A percentile compares a stretch with the other conserved stretches of the same genome.
phyloP scores from a whole-genome alignment of 2,888 invertebrate genomes.

The Lasius platythorax region DNA sequence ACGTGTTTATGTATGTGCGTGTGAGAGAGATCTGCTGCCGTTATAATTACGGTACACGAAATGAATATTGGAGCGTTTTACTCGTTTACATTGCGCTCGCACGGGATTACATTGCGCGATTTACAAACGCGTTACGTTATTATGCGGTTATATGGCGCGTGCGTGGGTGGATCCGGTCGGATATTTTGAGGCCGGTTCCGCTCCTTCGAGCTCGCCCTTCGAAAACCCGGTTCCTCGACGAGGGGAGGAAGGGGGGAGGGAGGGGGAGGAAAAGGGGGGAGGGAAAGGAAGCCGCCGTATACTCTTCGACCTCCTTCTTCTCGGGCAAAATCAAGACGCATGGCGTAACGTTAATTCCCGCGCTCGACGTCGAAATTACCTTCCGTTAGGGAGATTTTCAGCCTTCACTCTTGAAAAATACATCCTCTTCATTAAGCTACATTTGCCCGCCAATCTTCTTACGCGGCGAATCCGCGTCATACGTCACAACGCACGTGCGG shows the following conservation, averaged over 20 bases:
- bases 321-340: constrained; percentile 56
- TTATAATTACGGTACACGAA: not conserved
- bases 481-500: not conserved
- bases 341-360: constrained; percentile 61
- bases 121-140: constrained; percentile 26
- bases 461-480: not conserved
- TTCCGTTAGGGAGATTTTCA: constrained; percentile 26
- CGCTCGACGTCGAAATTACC: constrained; percentile 32
- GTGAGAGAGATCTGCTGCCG: not conserved
- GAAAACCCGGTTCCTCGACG: constrained; percentile 64
- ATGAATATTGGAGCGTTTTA: not conserved
- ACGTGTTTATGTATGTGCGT: not conserved
- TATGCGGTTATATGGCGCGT: not conserved
- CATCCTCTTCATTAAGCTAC: constrained; percentile 36
- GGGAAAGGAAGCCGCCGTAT: constrained; percentile 25
- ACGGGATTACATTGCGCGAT: constrained; percentile 5
- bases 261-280: constrained; percentile 24
- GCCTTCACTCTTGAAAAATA: constrained; percentile 38
- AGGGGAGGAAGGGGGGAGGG: constrained; percentile 28
- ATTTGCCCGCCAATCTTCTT: constrained; percentile 27
- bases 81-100: not conserved
- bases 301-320: constrained; percentile 68
- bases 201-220: constrained; percentile 66
- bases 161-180: constrained; percentile 48
- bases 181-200: constrained; percentile 31